Conservation (phyloP, 2,797 vertebrate species). For the Apodemus agrarius region DNA sequence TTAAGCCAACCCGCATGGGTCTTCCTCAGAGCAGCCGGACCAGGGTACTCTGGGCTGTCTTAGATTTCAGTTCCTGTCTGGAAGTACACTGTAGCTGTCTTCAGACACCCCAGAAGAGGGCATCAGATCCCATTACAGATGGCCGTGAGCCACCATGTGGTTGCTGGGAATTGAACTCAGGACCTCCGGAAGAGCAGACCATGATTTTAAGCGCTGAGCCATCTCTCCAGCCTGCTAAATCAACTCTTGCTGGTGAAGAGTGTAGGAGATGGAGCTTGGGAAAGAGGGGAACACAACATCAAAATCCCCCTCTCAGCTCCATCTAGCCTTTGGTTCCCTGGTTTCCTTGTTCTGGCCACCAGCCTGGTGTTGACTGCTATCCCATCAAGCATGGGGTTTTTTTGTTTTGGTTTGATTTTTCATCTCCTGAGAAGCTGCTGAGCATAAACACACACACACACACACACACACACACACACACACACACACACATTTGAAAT, state of each 20-base stretch:
- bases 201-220: background rate
- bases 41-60: background rate
- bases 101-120: background rate
- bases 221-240: no score
- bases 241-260: background rate
- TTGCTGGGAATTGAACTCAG: background rate
- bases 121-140: background rate
- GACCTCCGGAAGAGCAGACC: background rate
- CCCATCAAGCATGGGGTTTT: no score
- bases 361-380: background rate
- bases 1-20: background rate
- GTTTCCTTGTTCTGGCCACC: background rate
- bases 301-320: rapidly evolving
- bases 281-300: no score
- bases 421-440: background rate
- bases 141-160: no score
- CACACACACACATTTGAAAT: background rate
- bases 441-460: rapidly evolving
- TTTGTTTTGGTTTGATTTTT: no score
- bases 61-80: background rate
- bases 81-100: background rate
- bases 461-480: no score
- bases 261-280: background rate
- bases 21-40: background rate
- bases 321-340: background rate